Percentiles rank a stretch among this genome's conserved stretches.
Conservation (phyloP, 2,888 invertebrate species). For the Drosophila paramelanica region DNA sequence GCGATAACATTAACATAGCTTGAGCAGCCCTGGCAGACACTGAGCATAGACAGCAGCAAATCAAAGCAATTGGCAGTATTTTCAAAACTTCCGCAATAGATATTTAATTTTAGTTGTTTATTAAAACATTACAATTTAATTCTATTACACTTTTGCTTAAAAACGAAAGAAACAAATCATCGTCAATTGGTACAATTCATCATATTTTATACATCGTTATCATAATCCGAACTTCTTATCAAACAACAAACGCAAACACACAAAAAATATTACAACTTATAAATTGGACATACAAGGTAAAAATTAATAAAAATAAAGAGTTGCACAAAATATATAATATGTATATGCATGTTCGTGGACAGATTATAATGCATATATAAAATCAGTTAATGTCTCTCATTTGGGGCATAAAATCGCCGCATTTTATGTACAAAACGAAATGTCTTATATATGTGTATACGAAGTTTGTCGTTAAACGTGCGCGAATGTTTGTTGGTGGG, state of each 20-base stretch:
- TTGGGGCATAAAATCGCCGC: conserved; percentile 55
- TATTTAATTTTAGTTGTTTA: conserved; percentile 54
- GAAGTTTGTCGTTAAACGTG: conserved; percentile 71
- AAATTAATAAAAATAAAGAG: conserved; percentile 29
- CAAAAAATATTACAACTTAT: conserved; percentile 66
- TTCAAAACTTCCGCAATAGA: conserved; percentile 1
- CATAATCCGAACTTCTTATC: conserved; percentile 68
- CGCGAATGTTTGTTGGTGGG: conserved; percentile 66
- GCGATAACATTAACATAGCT: neutral
- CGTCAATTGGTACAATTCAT: conserved; percentile 79
- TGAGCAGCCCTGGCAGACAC: conserved; percentile 5
- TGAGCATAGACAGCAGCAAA: neutral
- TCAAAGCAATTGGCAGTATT: neutral
- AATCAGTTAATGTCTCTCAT: conserved; percentile 77
- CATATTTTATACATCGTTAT: conserved; percentile 77
- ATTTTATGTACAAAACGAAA: conserved; percentile 74
- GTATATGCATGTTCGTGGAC: conserved; percentile 51
- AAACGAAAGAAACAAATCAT: conserved; percentile 81
- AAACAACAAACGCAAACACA: conserved; percentile 77
- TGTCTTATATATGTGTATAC: conserved; percentile 61
- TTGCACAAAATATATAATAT: conserved; percentile 28
- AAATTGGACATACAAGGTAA: conserved; percentile 50
- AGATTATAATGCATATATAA: conserved; percentile 56
- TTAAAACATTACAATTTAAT: conserved; percentile 81
- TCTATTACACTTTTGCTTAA: conserved; percentile 81